Percentiles rank a stretch among this genome's conserved stretches.
These are phyloP conservation scores for Pituophis catenifer DNA, from an alignment of 2,113 vertebrate species.

Conservation along the genomic window DNA sequence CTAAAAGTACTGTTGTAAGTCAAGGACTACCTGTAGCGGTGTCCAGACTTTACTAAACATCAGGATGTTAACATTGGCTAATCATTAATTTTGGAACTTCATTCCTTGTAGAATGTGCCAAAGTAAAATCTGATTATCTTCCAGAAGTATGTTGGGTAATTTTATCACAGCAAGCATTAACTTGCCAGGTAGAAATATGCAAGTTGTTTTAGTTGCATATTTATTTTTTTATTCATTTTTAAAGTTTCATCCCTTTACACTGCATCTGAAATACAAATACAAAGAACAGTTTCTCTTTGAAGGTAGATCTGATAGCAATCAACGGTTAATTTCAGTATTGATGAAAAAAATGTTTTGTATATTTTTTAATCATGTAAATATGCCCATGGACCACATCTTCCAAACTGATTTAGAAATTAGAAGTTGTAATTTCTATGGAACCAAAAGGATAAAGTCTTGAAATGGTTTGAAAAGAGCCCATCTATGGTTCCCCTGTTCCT, in stretches of 20 bases:
- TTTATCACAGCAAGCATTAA: neutral
- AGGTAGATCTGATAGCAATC: conserved; percentile 1
- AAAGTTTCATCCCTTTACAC: neutral
- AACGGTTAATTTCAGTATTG: neutral
- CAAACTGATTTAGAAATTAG: conserved; percentile 13
- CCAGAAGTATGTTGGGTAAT: neutral
- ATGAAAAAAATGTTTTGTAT: neutral
- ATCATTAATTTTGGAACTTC: neutral
- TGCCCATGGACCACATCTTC: neutral
- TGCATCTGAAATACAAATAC: neutral
- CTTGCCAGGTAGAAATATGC: neutral
- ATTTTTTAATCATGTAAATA: neutral
- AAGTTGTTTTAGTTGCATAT: neutral
- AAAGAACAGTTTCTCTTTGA: neutral
- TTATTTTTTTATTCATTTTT: neutral
- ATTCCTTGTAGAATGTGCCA: neutral
- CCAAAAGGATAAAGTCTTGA: neutral
- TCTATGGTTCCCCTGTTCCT: neutral
- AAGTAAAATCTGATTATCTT: neutral
- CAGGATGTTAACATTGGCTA: neutral
- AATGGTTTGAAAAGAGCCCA: neutral
- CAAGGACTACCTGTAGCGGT: neutral
- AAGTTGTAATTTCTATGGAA: conserved; percentile 1
- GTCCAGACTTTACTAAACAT: too few species aligned
- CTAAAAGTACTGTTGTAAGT: neutral